Evolutionary conservation across 2,113 vertebrate genomes (phyloP), one percentile per base, ranked within the genome.

Genomic region (Dunckerocampus dactyliophorus): DNA sequence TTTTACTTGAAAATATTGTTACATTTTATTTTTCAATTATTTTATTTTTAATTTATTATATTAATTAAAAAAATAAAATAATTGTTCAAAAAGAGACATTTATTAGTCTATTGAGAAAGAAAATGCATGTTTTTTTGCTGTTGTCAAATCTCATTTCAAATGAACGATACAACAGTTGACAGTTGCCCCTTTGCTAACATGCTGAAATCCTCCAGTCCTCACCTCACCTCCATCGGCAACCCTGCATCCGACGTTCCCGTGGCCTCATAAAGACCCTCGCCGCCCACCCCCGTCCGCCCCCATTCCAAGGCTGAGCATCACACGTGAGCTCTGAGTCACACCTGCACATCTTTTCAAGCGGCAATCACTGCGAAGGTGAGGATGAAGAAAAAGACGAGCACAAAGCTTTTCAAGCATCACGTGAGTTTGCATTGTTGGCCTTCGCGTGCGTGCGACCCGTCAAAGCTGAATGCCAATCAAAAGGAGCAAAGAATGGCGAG

Each of bases 191-290:
- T n/a, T n/a, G n/a, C n/a, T n/a, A n/a, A n/a, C 31, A 7, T 1
- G 31, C 3, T 34, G 31, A 34, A 37, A 55, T 11, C 52, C 4
- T 16, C 24, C 8, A 37, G 0, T 47, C 28, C 31, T 19, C 31
- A 4, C 20, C 20, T 68, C 8, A 14, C 17, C 45, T 37, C 22
- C 49, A 15, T 13, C 47, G 62, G 11, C n/a, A 31, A 16, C 61
- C 47, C 47, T 55, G 58, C 54, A 21, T 17, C 64, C 54, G 56
- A 64, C 47, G 70, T 42, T 45, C 34, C 0, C 37, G 58, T 73
- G 80, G 54, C 75, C 79, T 75, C 76, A 62, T 79, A 77, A 56
- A n/a, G n/a, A n/a, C n/a, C n/a, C 46, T 31, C 24, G 24, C 24
- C 24, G 24, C 24, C 24, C 24, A 28, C 46, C 49, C 46, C 17